Conservation (phyloP, 2,888 invertebrate species). For the Eledona agricola region DNA sequence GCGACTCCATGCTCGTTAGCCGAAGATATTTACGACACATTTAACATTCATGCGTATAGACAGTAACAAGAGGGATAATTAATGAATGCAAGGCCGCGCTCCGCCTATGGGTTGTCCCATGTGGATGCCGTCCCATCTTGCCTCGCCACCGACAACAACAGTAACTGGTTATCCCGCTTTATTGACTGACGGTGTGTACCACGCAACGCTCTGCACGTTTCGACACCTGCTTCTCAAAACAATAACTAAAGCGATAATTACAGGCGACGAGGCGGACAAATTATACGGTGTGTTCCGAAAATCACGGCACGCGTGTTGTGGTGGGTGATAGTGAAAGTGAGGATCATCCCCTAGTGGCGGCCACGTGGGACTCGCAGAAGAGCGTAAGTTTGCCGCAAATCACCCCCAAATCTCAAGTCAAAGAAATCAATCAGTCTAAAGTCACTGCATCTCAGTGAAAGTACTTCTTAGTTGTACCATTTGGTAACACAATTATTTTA, state of each 20-base stretch:
- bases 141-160: constrained; percentile 46
- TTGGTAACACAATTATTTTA: too few species aligned
- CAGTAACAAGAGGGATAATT: constrained; percentile 57
- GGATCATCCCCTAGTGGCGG: constrained; percentile 6
- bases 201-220: constrained; percentile 36
- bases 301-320: constrained; percentile 17
- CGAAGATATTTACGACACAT: constrained; percentile 26
- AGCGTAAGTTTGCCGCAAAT: too few species aligned
- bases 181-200: constrained; percentile 44
- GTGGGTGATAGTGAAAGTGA: constrained; percentile 18
- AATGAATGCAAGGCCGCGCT: constrained; percentile 50
- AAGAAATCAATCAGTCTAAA: too few species aligned
- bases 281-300: constrained; percentile 29
- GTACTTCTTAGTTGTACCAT: too few species aligned
- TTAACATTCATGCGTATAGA: constrained; percentile 32
- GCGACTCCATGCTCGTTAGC: constrained; percentile 28
- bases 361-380: too few species aligned
- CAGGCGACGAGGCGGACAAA: constrained; percentile 24
- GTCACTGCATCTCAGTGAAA: too few species aligned
- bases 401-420: too few species aligned
- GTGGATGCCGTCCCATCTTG: constrained; percentile 50
- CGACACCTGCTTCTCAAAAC: constrained; percentile 29
- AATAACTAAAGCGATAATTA: constrained; percentile 41
- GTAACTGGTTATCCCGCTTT: constrained; percentile 46
- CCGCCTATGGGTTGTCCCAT: constrained; percentile 53